Conservation (phyloP, 2,113 vertebrate genomes). For the Oryctolagus cuniculus region mOryCun1.1 NC_091432.1:1930001-1930500, state of each 20-base stretch:
- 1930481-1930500: no score
- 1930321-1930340: not conserved
- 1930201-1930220: no score
- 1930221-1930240: not conserved
- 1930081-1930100: not conserved
- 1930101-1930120: no score
- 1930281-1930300: not conserved
- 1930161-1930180: not conserved
- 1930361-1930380: no score
- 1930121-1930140: accelerated
- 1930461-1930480: no score
- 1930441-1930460: no score
- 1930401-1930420: no score
- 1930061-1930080: constrained; percentile 42
- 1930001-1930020: no score
- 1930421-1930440: no score
- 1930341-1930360: accelerated
- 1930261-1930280: not conserved
- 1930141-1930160: not conserved
- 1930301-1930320: no score
- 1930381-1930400: not conserved
- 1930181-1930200: not conserved
- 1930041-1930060: not conserved
- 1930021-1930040: accelerated
- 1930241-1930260: accelerated